phyloP scores from a whole-genome alignment of 1,140 invertebrate genomes.

The Scaptomyza hsui region DNA sequence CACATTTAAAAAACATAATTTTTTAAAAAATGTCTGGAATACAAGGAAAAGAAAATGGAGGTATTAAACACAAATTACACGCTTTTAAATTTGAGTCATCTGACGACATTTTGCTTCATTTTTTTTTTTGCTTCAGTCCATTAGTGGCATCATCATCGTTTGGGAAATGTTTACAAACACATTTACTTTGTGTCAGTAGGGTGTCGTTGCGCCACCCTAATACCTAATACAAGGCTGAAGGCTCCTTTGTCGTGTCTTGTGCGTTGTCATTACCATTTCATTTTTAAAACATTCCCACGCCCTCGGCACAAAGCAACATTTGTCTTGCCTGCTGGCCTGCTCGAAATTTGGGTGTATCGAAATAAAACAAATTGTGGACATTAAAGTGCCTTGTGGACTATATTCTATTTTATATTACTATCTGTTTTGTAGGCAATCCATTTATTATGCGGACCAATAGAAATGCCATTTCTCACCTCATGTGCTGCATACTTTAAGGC shows the following conservation, averaged over 20 bases:
- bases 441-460: slow-evolving; percentile 68
- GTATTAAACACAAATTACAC: too few species aligned
- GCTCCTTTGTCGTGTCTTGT: slow-evolving; percentile 37
- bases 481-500: slow-evolving; percentile 19
- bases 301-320: slow-evolving; percentile 58
- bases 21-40: too few species aligned
- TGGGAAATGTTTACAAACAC: slow-evolving; percentile 35
- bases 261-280: slow-evolving; percentile 63
- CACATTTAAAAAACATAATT: too few species aligned
- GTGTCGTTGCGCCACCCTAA: background rate
- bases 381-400: slow-evolving; percentile 39
- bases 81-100: too few species aligned
- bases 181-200: slow-evolving; percentile 24
- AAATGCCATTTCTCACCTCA: slow-evolving; percentile 52
- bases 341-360: slow-evolving; percentile 42
- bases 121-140: slow-evolving; percentile 21
- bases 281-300: slow-evolving; percentile 56
- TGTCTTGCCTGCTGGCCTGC: slow-evolving; percentile 51
- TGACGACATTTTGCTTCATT: background rate
- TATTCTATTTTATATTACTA: background rate
- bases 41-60: too few species aligned
- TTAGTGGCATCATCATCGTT: slow-evolving; percentile 15
- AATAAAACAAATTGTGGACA: slow-evolving; percentile 74
- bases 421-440: slow-evolving; percentile 52
- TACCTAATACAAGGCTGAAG: slow-evolving; percentile 17